Evolutionary conservation across 2,797 vertebrate species (phyloP).

Genomic region (Pygocentrus nattereri): DNA sequence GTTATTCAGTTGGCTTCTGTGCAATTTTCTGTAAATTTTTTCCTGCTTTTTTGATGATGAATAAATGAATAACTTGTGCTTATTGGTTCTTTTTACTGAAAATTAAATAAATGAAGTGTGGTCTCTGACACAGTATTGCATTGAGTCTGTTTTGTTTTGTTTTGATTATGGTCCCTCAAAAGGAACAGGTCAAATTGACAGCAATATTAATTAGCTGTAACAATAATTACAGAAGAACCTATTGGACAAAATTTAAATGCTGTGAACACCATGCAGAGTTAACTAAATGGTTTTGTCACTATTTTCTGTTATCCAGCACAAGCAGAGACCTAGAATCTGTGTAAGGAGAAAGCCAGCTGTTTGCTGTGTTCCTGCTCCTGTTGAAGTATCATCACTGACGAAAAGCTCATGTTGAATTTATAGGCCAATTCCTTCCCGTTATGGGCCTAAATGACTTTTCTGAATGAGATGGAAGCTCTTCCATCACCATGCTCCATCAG

Average conservation of each 20-base stretch:
- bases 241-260: not conserved
- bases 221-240: not conserved
- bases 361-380: constrained; percentile 33
- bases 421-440: constrained; percentile 54
- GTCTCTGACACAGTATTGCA: too few species aligned
- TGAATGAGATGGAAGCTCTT: constrained; percentile 54
- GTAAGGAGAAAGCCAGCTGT: not conserved
- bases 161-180: not conserved
- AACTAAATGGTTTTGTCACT: not conserved
- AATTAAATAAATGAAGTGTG: too few species aligned
- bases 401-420: constrained; percentile 48
- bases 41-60: too few species aligned
- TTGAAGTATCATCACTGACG: constrained; percentile 33
- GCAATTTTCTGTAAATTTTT: too few species aligned
- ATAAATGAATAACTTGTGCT: too few species aligned
- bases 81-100: too few species aligned
- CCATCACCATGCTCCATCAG: constrained; percentile 54
- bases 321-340: not conserved
- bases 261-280: not conserved
- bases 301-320: constrained; percentile 7
- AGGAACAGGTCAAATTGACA: not conserved
- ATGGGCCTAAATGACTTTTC: constrained; percentile 56
- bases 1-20: too few species aligned
- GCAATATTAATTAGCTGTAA: not conserved
- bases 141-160: too few species aligned